phyloP scores from a whole-genome alignment of 2,797 vertebrate genomes.

The Rhabdomys pumilio region DNA sequence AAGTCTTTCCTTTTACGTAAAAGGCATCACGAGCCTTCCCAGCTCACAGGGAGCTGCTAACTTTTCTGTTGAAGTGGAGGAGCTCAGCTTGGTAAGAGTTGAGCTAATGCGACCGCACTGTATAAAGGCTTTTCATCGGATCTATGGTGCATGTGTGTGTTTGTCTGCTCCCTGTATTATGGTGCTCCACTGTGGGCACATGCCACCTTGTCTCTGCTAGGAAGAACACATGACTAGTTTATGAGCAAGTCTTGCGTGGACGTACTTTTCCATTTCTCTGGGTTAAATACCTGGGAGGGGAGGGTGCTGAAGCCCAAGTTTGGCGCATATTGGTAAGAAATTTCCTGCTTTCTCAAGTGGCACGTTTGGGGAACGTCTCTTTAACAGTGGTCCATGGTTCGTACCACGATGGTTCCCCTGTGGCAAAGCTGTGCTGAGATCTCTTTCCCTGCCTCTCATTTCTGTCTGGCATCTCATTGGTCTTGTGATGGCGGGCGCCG shows the following conservation, averaged over 20 bases:
- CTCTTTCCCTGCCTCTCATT: not conserved
- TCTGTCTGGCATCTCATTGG: not conserved
- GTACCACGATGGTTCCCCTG: accelerated
- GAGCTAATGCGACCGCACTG: accelerated
- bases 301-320: accelerated
- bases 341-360: not conserved
- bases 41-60: not conserved
- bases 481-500: not conserved
- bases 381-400: accelerated
- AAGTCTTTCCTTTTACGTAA: not conserved
- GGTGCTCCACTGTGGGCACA: accelerated
- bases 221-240: not conserved
- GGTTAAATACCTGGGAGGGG: not conserved
- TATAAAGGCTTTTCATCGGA: not conserved
- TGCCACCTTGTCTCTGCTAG: not conserved
- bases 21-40: not conserved
- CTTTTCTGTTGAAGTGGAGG: too few relatives aligned
- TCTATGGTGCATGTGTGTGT: not conserved
- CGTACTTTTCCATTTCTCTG: not conserved
- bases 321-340: not conserved
- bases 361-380: not conserved
- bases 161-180: not conserved
- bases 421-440: not conserved
- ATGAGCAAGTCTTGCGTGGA: not conserved
- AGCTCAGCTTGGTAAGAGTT: not conserved